Evolutionary conservation across 2,888 invertebrate genomes (phyloP).

Genomic region (Leptinotarsa haldemani): DNA sequence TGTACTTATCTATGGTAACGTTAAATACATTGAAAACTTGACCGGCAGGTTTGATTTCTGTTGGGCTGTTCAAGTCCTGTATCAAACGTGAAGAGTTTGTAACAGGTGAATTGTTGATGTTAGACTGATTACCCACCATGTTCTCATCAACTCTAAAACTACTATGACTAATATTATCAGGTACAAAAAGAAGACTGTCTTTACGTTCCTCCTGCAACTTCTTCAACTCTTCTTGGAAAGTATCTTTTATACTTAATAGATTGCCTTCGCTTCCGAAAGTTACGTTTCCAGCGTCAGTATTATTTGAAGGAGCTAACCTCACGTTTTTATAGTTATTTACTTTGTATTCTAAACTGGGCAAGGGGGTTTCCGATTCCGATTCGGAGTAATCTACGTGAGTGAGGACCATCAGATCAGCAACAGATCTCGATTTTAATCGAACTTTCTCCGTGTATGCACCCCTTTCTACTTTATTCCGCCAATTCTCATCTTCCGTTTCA

Average conservation of each 20-base stretch:
- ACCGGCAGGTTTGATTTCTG: slow-evolving; percentile 59
- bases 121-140: background rate
- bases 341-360: slow-evolving; percentile 63
- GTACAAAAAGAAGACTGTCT: slow-evolving; percentile 66
- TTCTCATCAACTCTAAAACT: slow-evolving; percentile 22
- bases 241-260: slow-evolving; percentile 68
- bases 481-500: slow-evolving; percentile 74
- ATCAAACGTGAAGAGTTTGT: slow-evolving; percentile 49
- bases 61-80: slow-evolving; percentile 60
- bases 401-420: slow-evolving; percentile 75
- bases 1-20: slow-evolving; percentile 60
- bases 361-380: slow-evolving; percentile 69
- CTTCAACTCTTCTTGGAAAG: slow-evolving; percentile 69
- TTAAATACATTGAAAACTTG: slow-evolving; percentile 65
- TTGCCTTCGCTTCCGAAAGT: slow-evolving; percentile 71
- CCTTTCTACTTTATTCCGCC: slow-evolving; percentile 71
- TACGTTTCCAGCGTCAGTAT: slow-evolving; percentile 59
- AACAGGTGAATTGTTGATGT: background rate
- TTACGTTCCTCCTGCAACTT: slow-evolving; percentile 66
- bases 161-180: slow-evolving; percentile 55
- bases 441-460: slow-evolving; percentile 74
- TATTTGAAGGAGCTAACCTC: slow-evolving; percentile 61
- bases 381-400: slow-evolving; percentile 75
- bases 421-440: slow-evolving; percentile 74
- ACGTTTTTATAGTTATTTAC: slow-evolving; percentile 62